phyloP scores from a whole-genome alignment of 2,888 invertebrate species.

The Odiellus spinosus region DNA sequence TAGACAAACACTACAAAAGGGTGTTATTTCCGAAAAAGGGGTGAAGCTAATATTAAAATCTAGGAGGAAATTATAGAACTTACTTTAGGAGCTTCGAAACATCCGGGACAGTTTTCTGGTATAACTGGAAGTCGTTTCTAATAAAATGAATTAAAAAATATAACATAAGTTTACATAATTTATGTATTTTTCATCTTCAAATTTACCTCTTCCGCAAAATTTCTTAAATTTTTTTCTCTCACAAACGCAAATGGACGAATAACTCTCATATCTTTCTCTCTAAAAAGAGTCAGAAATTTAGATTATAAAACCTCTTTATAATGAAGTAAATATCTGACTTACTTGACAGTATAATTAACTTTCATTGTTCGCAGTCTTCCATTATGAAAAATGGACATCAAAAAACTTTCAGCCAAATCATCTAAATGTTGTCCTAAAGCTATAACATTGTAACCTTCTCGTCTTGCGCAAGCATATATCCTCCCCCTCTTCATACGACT shows the following conservation, averaged over 20 bases:
- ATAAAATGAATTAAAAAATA: not conserved
- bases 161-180: not conserved
- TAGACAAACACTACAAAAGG: conserved; percentile 1
- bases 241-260: conserved; percentile 76
- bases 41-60: too few species aligned
- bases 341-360: conserved; percentile 56
- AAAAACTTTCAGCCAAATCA: conserved; percentile 63
- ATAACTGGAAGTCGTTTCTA: conserved; percentile 50
- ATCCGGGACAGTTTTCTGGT: conserved; percentile 41
- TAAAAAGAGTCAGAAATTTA: conserved; percentile 23
- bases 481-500: conserved; percentile 53
- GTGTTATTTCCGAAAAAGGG: not conserved
- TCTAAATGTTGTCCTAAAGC: conserved; percentile 74
- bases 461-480: conserved; percentile 54
- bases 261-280: conserved; percentile 62
- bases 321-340: conserved; percentile 27
- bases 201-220: conserved; percentile 48
- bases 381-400: conserved; percentile 62
- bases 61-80: conserved; percentile 10
- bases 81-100: conserved; percentile 39
- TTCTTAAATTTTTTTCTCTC: conserved; percentile 53
- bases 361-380: conserved; percentile 63
- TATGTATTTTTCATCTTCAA: not conserved
- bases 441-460: conserved; percentile 67
- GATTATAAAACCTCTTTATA: too few species aligned